Evolutionary conservation across 2,113 vertebrate genomes (phyloP), one percentile per base, ranked within the genome.

Genomic region (Copsychus sechellarum): DNA sequence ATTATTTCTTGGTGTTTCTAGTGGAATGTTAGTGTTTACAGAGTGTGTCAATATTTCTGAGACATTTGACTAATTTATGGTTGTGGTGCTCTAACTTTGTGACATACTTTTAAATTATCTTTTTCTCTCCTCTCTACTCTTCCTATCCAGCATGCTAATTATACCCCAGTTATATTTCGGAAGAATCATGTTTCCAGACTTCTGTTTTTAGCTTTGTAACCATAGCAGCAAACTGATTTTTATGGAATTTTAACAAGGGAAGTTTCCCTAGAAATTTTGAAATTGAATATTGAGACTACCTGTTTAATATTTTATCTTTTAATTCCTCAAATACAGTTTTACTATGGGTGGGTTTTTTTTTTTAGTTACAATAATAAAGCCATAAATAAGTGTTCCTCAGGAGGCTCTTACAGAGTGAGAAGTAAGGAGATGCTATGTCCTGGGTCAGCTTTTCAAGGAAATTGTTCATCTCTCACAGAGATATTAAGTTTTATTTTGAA

Each of bases 191-290:
- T 53, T 91, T 77, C 58, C 64, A 84, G 60, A 51, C 28, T 67
- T 96, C 57, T 85, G 28, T 64, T 96, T 96, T 88, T 87, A 97
- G 81, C 23, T 94, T 93, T 92, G 72, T 93, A 95, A 83, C 80
- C 50, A 93, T 57, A 91, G 78, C 84, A 93, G 58, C 85, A 93
- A 83, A 62, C 22, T 53, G 36, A 14, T 65, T 93, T 95, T 97
- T 78, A 95, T 48, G 70, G 34, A 80, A 96, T 96, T 97, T 97
- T 94, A 95, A 89, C 90, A 91, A 93, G 14, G n/a, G 31, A 91
- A 81, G 8, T 84, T 91, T 85, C 60, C 51, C 40, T 81, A 70
- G 36, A 91, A 93, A 50, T 90, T 50, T 36, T 91, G 45, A 85
- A 88, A 88, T 81, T 76, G 70, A 95, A 86, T 81, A 87, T 43